Base-by-base conservation (phyloP, 2,113 vertebrate species). In the Chlorocebus sabaeus region DNA sequence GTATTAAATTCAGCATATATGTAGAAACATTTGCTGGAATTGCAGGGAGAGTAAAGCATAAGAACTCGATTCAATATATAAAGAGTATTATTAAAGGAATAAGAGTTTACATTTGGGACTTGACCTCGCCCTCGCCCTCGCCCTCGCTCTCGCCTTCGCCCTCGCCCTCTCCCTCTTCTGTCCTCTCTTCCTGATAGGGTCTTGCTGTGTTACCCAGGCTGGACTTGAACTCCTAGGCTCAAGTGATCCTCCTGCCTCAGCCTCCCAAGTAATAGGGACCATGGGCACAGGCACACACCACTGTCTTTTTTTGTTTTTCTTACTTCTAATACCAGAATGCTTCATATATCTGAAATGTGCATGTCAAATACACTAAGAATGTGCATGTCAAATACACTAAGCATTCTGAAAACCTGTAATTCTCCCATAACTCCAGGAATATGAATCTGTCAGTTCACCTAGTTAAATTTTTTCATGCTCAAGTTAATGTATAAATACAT, bases 1-100 rank as follows among this genome's bases (percentile, higher is more conserved):
- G 55, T 32, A 91, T 94, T 90, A 89, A 61, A 75, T 95, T 97
- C 72, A 90, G 25, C 27, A 10, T 83, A 18, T 87, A 64, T 93
- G 3, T 80, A 90, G 50, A 95, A 86, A 92, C 11, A 30, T 52
- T 82, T 89, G 40, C 45, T 67, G 52, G 55, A 89, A 90, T 93
- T 93, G 45, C 48, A 93, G 61, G 45, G 35, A 92, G 25, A 88
- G 18, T 97, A 64, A 97, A 91, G 22, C 70, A 45, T 59, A 83
- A 85, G 45, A 87, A 78, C 48, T 75, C 73, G 8, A 48, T 89
- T 93, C n/a, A 93, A 40, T 73, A 84, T 50, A 61, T 89, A 48
- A 52, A 91, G 50, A 78, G 7, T 92, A 72, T 55, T 92, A 72
- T 91, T 94, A 50, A 1, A 94, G 43, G 17, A 79, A 32, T 70